Evolutionary conservation across 1,140 invertebrate genomes (phyloP), one percentile per base, ranked within the genome.

Genomic region (Drosophila neocordata): DNA sequence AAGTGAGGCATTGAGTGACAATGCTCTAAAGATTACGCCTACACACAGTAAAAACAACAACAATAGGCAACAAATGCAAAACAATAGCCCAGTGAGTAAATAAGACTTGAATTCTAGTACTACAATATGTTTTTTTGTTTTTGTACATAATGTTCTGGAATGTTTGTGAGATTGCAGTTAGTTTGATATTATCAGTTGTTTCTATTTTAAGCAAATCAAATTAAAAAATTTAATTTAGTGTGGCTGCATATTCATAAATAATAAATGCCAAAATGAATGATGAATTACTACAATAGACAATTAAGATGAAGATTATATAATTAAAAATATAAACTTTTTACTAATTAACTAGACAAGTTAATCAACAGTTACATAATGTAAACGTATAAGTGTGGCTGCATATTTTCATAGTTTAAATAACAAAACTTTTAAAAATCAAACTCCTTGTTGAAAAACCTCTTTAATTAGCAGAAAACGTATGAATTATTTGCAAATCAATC

Each of bases 1-100:
- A 81, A 81, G 78, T 81, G 78, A 80, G 68, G 56, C 78, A 81
- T 81, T 81, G 78, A 81, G 73, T 81, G 78, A 81, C 78, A 81
- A 80, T 76, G 73, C 68, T 56, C 63, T 68, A 65, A 61, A 66
- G 77, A 75, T 75, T 70, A 71, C 77, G 77, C 77, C 77, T 71
- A 79, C 77, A 79, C 66, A 60, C 44, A 15, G 9, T 62, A 31
- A 31, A 3, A 31, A 31, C 27, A 31, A 31, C 6, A 31, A 4
- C 27, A 4, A 31, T 4, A 69, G 44, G 37, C 44, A 60, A 58
- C 75, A 69, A 68, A 78, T 67, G 64, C 69, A 79, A 64, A 69
- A 69, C 65, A 73, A 69, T 69, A 53, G 71, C 20, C 58, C 55
- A 73, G 55, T 48, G 38, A 41, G 48, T 74, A 64, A 74, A 51